These are phyloP conservation scores for Drosophila sucinea DNA, from an alignment of 1,140 invertebrate species.

Conservation along the genomic window DNA sequence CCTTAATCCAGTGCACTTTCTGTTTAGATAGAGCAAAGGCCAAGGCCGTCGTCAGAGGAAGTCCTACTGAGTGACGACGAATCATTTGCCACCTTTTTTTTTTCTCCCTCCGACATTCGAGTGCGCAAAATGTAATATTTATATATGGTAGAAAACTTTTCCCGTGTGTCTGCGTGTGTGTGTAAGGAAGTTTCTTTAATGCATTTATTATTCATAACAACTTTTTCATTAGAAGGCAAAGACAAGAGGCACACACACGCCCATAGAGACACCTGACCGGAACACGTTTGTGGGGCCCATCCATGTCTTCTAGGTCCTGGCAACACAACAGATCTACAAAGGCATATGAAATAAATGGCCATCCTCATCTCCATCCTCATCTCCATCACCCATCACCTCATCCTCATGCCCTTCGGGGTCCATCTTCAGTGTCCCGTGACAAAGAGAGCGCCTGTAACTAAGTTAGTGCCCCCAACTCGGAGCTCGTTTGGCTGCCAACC, in stretches of 20 bases:
- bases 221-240: conserved; percentile 71
- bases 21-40: conserved; percentile 37
- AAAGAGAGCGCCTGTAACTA: conserved; percentile 50
- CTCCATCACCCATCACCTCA: background rate
- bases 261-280: conserved; percentile 41
- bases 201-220: conserved; percentile 81
- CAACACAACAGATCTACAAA: conserved; percentile 64
- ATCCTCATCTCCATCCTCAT: conserved; percentile 6
- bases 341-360: conserved; percentile 44
- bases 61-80: conserved; percentile 40
- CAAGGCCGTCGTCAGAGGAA: conserved; percentile 40
- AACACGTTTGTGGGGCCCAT: conserved; percentile 32
- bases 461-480: conserved; percentile 51
- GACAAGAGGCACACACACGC: conserved; percentile 25
- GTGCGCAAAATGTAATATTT: conserved; percentile 60
- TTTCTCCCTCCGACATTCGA: conserved; percentile 18
- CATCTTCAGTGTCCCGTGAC: conserved; percentile 11
- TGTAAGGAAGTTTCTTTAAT: conserved; percentile 65
- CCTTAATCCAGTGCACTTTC: conserved; percentile 29
- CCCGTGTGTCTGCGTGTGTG: conserved; percentile 52
- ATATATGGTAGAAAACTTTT: conserved; percentile 45
- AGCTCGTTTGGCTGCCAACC: conserved; percentile 29
- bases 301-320: conserved; percentile 37
- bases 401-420: conserved; percentile 9
- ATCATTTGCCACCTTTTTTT: conserved; percentile 50